phyloP scores from a whole-genome alignment of 2,113 vertebrate genomes.

The Syngnathus scovelli region DNA sequence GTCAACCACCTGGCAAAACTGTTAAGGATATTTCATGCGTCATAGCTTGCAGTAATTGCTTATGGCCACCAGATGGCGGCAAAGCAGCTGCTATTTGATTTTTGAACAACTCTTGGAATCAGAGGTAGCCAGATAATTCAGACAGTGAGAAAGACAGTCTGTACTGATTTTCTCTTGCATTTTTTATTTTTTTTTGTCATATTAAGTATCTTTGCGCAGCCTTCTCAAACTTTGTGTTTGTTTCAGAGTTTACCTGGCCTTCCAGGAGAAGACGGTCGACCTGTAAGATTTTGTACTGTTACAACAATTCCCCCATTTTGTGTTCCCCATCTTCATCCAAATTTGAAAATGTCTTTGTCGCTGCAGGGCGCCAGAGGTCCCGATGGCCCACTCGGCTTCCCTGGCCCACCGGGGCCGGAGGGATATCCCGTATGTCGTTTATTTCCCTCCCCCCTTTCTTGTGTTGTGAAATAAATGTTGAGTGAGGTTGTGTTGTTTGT shows the following conservation, averaged over 20 bases:
- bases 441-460: not conserved
- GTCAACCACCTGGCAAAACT: not conserved
- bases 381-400: conserved; percentile 66
- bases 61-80: not conserved
- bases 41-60: not conserved
- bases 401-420: conserved; percentile 70
- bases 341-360: conserved; percentile 3
- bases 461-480: not conserved
- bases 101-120: not conserved
- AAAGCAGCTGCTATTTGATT: not conserved
- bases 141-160: too few species aligned
- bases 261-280: conserved; percentile 71
- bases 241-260: conserved; percentile 73
- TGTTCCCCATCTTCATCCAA: not conserved
- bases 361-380: conserved; percentile 77
- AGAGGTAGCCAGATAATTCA: too few species aligned
- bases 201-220: not conserved
- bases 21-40: too few species aligned
- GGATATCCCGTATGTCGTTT: conserved; percentile 71
- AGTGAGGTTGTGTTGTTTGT: conserved; percentile 14
- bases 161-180: too few species aligned
- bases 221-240: not conserved
- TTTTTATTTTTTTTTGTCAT: too few species aligned
- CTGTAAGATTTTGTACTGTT: conserved; percentile 72
- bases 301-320: not conserved